phyloP scores from a whole-genome alignment of 2,113 vertebrate species.

The Tachuris rubrigastra region DNA sequence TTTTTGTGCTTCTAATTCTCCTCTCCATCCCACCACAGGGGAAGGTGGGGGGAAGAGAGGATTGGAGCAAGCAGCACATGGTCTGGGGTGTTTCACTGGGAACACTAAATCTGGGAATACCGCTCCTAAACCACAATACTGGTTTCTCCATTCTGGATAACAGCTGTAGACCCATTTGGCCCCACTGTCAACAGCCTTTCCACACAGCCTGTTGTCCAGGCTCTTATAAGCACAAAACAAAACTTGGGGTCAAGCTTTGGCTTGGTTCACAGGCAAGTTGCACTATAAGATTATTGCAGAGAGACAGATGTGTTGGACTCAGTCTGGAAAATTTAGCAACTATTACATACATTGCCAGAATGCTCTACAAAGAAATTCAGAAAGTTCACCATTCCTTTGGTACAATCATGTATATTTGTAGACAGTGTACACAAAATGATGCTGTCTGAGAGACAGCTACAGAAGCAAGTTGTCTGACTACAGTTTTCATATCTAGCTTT shows the following conservation, averaged over 20 bases:
- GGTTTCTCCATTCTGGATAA: neutral
- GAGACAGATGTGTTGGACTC: neutral
- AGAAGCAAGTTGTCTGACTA: neutral
- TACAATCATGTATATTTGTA: neutral
- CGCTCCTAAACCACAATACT: neutral
- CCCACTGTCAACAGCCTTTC: neutral
- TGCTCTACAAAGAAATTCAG: neutral
- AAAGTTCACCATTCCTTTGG: neutral
- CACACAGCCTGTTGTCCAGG: too few species aligned
- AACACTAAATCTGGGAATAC: neutral
- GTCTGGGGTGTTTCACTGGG: neutral
- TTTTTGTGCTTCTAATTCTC: neutral
- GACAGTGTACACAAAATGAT: neutral
- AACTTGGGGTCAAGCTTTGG: neutral
- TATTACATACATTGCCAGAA: neutral
- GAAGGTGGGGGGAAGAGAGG: neutral
- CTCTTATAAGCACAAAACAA: neutral
- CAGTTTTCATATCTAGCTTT: neutral
- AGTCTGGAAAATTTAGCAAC: neutral
- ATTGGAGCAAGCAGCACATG: too few species aligned
- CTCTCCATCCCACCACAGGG: neutral
- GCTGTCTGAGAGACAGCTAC: neutral
- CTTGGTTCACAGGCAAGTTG: neutral
- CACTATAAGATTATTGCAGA: neutral
- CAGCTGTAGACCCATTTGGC: rapidly evolving